Base-by-base conservation (phyloP, 2,113 vertebrate genomes). In the Boleophthalmus pectinirostris region DNA sequence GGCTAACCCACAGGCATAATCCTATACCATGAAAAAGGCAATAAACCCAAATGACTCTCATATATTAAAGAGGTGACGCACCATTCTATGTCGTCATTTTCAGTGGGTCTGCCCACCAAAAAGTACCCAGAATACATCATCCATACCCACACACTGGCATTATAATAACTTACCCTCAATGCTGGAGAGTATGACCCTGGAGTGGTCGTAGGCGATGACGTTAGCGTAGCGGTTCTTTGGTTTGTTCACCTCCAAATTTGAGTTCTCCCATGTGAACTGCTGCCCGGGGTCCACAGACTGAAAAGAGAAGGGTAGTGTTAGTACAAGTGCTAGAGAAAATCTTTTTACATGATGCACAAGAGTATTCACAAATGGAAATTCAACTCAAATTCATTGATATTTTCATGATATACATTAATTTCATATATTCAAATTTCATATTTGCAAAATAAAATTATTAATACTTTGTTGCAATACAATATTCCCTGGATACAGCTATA, bases 161-260 rank as follows among this genome's bases (percentile, higher is more conserved):
- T 1, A 25, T 53, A 25, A 25, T 53, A 25, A 64, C 95, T 96
- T 95, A 99, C 97, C 97, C 89, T 99, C 97, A 81, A 96, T 97
- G 83, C 95, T 94, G 87, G 97, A 96, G 45, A 99, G 94, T 29
- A 96, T 94, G 71, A 99, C 96, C 78, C 98, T 93, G 76, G 97
- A 98, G 93, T 99, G 98, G 86, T 99, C 97, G 14, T 99, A 99
- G 47, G 98, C 96, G 51, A 99, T 98, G 84, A 99, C 97, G 85
- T 99, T 99, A 15, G 98, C 97, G 9, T 99, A 99, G 94, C 98
- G 96, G 75, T 99, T 99, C 96, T 99, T 99, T 95, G 96, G 96
- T 93, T 99, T 99, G 92, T 99, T 99, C 89, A 99, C 95, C 92
- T 99, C 98, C 91, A 99, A 88, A 91, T 99, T 99, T 79, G 98